A percentile compares a stretch with the other conserved stretches of the same genome.
phyloP scores from a whole-genome alignment of 2,888 invertebrate species.

The Nomada flava region DNA sequence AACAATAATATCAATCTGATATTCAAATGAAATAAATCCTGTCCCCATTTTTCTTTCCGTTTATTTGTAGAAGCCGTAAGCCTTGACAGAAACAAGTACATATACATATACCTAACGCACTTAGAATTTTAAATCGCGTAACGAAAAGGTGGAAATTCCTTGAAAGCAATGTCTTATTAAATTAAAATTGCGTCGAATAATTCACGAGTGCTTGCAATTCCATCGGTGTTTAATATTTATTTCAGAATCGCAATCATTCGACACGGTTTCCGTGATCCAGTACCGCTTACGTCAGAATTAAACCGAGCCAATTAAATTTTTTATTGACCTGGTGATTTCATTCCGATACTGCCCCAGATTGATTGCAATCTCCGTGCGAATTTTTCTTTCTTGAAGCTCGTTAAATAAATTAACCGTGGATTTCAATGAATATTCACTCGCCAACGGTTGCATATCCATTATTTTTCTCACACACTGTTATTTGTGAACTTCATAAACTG shows the following conservation, averaged over 20 bases:
- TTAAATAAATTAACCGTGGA: constrained; percentile 15
- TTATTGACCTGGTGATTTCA: constrained; percentile 18
- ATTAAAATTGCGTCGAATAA: neutral
- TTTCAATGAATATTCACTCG: constrained; percentile 30
- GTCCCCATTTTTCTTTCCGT: no score
- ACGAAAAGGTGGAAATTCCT: no score
- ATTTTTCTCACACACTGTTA: constrained; percentile 3
- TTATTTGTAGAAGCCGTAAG: no score
- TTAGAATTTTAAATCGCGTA: no score
- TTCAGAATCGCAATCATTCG: neutral
- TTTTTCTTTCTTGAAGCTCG: constrained; percentile 15
- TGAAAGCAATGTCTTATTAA: neutral
- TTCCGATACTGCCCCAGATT: constrained; percentile 6
- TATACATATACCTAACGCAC: no score
- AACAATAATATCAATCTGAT: no score
- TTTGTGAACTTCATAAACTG: neutral
- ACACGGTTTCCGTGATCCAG: neutral
- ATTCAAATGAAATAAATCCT: no score
- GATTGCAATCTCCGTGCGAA: neutral
- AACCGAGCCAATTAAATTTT: constrained; percentile 13
- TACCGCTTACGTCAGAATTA: constrained; percentile 12
- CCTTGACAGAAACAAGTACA: no score
- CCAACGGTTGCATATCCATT: neutral
- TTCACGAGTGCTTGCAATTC: neutral
- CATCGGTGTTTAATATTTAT: constrained; percentile 22